These are phyloP conservation scores for Drosophila watanabei DNA, from an alignment of 1,140 invertebrate species.

Conservation along the genomic window DNA sequence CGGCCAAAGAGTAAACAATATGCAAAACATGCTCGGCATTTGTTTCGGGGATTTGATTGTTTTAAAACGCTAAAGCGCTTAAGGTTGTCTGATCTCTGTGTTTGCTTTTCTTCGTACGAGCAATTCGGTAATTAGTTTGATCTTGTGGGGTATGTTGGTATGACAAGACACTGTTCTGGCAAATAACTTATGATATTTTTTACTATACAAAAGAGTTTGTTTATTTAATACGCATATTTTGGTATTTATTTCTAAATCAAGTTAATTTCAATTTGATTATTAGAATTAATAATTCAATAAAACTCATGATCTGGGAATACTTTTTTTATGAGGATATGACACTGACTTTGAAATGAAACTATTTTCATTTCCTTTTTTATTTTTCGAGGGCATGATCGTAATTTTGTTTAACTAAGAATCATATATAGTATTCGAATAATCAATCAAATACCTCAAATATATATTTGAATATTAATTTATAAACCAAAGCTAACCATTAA, in stretches of 20 bases:
- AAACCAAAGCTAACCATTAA: too few relatives aligned
- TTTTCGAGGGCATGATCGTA: too few relatives aligned
- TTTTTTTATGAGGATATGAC: too few relatives aligned
- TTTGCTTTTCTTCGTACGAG: slow-evolving; percentile 6
- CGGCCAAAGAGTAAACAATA: slow-evolving; percentile 25
- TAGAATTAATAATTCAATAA: neutral
- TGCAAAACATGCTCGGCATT: slow-evolving; percentile 45
- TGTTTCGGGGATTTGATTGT: slow-evolving; percentile 51
- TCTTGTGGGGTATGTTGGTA: neutral
- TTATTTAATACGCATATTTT: neutral
- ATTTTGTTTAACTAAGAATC: too few relatives aligned
- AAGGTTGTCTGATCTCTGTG: slow-evolving; percentile 24
- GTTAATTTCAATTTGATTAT: neutral
- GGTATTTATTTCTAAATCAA: neutral
- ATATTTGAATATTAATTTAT: too few relatives aligned
- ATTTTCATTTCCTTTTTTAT: too few relatives aligned
- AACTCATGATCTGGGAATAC: neutral
- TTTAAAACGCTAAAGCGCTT: slow-evolving; percentile 42
- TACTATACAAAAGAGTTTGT: neutral
- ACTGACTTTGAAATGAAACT: too few relatives aligned
- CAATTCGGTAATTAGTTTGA: slow-evolving; percentile 21
- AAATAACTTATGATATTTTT: neutral
- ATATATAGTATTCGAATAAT: too few relatives aligned
- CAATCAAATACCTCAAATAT: too few relatives aligned
- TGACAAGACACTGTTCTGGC: neutral